Conservation (phyloP, 2,888 invertebrate genomes). For the Dasysyrphus albostriatus region DNA sequence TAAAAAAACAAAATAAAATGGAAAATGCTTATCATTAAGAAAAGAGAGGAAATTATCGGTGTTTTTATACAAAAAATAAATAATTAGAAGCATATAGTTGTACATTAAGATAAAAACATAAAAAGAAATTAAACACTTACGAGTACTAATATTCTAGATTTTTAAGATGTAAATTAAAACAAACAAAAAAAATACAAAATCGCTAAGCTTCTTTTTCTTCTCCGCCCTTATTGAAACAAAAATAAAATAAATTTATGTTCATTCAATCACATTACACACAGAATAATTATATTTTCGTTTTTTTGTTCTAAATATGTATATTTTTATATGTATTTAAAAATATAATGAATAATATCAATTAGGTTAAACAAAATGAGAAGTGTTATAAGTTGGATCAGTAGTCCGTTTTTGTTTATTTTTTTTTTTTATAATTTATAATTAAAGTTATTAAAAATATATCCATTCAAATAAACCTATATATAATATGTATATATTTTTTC, state of each 20-base stretch:
- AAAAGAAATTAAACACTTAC: slow-evolving; percentile 28
- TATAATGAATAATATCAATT: slow-evolving; percentile 1
- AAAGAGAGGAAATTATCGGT: slow-evolving; percentile 45
- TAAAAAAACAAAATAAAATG: slow-evolving; percentile 37
- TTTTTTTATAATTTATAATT: slow-evolving; percentile 67
- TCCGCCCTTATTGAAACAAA: slow-evolving; percentile 56
- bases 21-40: slow-evolving; percentile 28
- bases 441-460: slow-evolving; percentile 62
- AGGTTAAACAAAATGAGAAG: slow-evolving; percentile 25
- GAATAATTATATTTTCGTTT: slow-evolving; percentile 1
- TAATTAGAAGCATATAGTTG: slow-evolving; percentile 36
- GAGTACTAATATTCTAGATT: slow-evolving; percentile 33
- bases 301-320: slow-evolving; percentile 34
- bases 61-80: slow-evolving; percentile 60
- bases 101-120: slow-evolving; percentile 55
- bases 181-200: slow-evolving; percentile 31
- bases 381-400: slow-evolving; percentile 55
- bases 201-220: slow-evolving; percentile 62
- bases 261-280: slow-evolving; percentile 14
- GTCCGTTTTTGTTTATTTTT: slow-evolving; percentile 28
- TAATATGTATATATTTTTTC: slow-evolving; percentile 54
- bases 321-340: slow-evolving; percentile 55
- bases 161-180: slow-evolving; percentile 48
- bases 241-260: slow-evolving; percentile 27
- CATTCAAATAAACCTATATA: slow-evolving; percentile 40